Evolutionary conservation across 2,888 invertebrate species (phyloP).

Genomic region (Chelonus formosanus): DNA sequence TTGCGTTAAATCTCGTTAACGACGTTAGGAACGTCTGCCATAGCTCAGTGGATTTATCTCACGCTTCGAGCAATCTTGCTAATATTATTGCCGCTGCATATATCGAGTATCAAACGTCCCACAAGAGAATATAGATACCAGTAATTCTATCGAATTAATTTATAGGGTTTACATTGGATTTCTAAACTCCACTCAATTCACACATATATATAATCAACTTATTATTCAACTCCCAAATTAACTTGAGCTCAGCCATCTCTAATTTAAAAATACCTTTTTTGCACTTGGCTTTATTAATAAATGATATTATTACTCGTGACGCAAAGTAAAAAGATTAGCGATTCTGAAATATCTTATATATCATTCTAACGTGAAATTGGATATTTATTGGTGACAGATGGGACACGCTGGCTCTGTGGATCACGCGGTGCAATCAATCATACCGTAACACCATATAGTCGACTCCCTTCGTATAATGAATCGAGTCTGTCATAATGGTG

Average conservation of each 20-base stretch:
- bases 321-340: conserved; percentile 41
- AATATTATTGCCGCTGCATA: conserved; percentile 20
- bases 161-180: neutral
- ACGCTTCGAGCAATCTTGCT: conserved; percentile 10
- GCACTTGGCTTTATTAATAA: conserved; percentile 61
- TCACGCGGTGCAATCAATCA: conserved; percentile 61
- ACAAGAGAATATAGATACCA: neutral
- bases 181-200: neutral
- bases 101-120: conserved; percentile 12
- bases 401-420: conserved; percentile 60
- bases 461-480: conserved; percentile 27
- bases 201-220: too few relatives aligned
- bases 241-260: too few relatives aligned
- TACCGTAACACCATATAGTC: conserved; percentile 51
- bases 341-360: conserved; percentile 62
- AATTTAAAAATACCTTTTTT: too few relatives aligned
- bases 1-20: conserved; percentile 59
- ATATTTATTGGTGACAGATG: conserved; percentile 65
- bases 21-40: conserved; percentile 45
- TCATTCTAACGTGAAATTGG: conserved; percentile 64
- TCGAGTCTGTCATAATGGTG: conserved; percentile 28
- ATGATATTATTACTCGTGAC: conserved; percentile 61
- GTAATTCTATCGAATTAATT: conserved; percentile 3
- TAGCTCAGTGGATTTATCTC: conserved; percentile 8
- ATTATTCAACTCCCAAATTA: too few relatives aligned